phyloP scores from a whole-genome alignment of 1,140 invertebrate species.

The Camponotus pennsylvanicus region DNA sequence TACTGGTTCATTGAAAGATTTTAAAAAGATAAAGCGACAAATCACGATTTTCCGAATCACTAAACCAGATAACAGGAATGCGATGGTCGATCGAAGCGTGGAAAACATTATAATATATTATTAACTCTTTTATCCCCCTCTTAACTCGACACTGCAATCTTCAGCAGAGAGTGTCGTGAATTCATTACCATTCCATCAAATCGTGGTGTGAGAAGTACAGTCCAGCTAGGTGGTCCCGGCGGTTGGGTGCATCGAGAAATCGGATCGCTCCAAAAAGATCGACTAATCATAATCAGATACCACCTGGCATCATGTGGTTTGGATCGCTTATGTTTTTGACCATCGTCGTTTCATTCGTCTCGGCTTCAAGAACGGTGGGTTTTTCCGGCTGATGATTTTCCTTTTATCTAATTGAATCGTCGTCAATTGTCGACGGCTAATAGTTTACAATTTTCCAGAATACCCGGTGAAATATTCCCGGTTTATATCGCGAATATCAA shows the following conservation, averaged over 20 bases:
- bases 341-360: slow-evolving; percentile 40
- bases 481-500: slow-evolving; percentile 38
- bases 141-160: slow-evolving; percentile 64
- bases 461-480: background rate
- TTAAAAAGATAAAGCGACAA: background rate
- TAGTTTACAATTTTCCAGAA: background rate
- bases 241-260: slow-evolving; percentile 30
- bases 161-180: slow-evolving; percentile 67
- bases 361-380: slow-evolving; percentile 63
- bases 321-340: slow-evolving; percentile 51
- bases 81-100: background rate
- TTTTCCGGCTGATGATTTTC: background rate
- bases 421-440: background rate
- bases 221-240: slow-evolving; percentile 59
- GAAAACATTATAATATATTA: slow-evolving; percentile 51
- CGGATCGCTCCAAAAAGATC: slow-evolving; percentile 17
- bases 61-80: background rate
- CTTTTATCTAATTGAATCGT: background rate
- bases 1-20: slow-evolving; percentile 1
- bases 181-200: slow-evolving; percentile 75
- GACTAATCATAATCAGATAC: slow-evolving; percentile 10
- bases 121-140: slow-evolving; percentile 52
- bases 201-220: slow-evolving; percentile 70
- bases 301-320: slow-evolving; percentile 66
- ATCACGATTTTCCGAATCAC: background rate